Evolutionary conservation across 2,888 invertebrate species (phyloP).

Genomic region (Ectemnius cavifrons): DNA sequence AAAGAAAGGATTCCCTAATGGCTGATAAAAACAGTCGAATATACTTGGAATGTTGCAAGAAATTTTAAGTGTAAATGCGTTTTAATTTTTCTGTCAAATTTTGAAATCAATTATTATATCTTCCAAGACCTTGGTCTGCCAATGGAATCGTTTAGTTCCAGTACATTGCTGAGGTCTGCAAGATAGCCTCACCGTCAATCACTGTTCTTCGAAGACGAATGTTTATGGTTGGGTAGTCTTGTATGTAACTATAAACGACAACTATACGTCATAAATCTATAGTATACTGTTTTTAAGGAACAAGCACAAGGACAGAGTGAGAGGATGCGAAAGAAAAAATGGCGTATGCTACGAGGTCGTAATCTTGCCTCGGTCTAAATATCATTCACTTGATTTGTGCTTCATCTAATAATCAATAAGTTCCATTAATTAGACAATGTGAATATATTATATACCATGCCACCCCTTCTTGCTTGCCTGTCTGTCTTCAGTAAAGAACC

Average conservation of each 20-base stretch:
- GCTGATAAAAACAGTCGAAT: too few species aligned
- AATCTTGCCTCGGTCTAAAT: slow-evolving; percentile 8
- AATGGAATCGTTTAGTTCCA: too few species aligned
- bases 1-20: too few species aligned
- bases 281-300: slow-evolving; percentile 23
- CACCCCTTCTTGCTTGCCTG: neutral
- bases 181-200: too few species aligned
- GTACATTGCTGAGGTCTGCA: too few species aligned
- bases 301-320: slow-evolving; percentile 21
- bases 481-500: neutral
- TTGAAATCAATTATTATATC: too few species aligned
- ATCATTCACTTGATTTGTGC: slow-evolving; percentile 26
- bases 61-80: too few species aligned
- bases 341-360: slow-evolving; percentile 11
- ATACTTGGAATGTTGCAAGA: too few species aligned
- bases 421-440: neutral
- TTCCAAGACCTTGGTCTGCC: too few species aligned
- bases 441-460: neutral
- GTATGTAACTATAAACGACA: slow-evolving; percentile 16
- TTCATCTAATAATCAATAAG: slow-evolving; percentile 9
- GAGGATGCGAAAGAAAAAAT: slow-evolving; percentile 20
- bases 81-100: too few species aligned
- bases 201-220: slow-evolving; percentile 24
- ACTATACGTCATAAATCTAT: neutral
- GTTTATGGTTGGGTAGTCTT: neutral